These are phyloP conservation scores for Eonycteris spelaea DNA, from an alignment of 2,113 vertebrate species.

Conservation along the genomic window DNA sequence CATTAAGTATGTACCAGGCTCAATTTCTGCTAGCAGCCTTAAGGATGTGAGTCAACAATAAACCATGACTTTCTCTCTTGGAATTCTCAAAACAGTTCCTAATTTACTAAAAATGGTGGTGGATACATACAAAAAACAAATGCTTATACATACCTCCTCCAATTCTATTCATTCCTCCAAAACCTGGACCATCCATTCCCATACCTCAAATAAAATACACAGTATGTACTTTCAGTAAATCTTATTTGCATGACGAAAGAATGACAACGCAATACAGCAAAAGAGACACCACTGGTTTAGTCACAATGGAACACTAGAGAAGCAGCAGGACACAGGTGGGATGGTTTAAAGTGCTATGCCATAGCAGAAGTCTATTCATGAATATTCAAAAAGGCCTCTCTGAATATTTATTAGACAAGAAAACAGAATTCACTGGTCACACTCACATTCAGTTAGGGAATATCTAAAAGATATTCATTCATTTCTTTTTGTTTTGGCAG, in stretches of 20 bases:
- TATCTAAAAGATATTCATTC: neutral
- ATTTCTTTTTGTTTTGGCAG: neutral
- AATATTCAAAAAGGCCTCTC: conserved; percentile 5
- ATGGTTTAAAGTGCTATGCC: neutral
- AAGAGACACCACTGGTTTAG: conserved; percentile 20
- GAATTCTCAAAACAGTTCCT: conserved; percentile 57
- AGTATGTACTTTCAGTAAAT: conserved; percentile 67
- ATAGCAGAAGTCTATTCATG: neutral
- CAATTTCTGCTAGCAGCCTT: conserved; percentile 37
- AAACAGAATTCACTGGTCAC: conserved; percentile 33
- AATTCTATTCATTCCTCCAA: conserved; percentile 93
- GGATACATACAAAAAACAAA: conserved; percentile 48
- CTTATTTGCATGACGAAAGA: conserved; percentile 48
- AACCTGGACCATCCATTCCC: conserved; percentile 94
- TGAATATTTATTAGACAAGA: conserved; percentile 35
- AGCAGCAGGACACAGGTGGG: neutral
- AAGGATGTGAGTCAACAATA: conserved; percentile 21
- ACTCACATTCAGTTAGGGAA: neutral
- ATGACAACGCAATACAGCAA: conserved; percentile 40
- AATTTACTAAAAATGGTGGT: conserved; percentile 43
- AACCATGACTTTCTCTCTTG: conserved; percentile 20
- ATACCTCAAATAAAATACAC: conserved; percentile 83
- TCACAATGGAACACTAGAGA: neutral
- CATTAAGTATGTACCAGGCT: conserved; percentile 12
- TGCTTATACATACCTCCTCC: conserved; percentile 86